A percentile compares a stretch with the other conserved stretches of the same genome.
Evolutionary conservation across 2,888 invertebrate genomes (phyloP).

Genomic region (Odontocerum albicorne): DNA sequence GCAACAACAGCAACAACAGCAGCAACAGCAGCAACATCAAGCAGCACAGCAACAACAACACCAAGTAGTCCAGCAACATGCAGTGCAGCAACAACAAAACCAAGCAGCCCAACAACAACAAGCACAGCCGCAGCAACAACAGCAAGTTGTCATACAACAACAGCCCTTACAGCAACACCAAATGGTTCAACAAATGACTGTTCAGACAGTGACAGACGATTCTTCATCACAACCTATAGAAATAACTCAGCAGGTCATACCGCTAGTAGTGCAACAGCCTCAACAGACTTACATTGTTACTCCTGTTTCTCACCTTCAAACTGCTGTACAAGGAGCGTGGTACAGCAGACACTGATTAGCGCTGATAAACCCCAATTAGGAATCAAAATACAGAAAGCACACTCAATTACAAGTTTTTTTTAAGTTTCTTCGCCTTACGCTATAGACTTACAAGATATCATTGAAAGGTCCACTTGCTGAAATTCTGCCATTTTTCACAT

Average conservation of each 20-base stretch:
- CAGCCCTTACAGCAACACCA: slow-evolving; percentile 51
- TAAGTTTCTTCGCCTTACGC: too few species aligned
- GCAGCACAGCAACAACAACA: slow-evolving; percentile 47
- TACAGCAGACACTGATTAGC: slow-evolving; percentile 52
- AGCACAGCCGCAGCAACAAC: slow-evolving; percentile 55
- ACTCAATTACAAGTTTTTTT: too few species aligned
- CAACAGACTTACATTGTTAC: slow-evolving; percentile 67
- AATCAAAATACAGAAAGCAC: too few species aligned
- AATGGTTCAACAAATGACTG: slow-evolving; percentile 51
- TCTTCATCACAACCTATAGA: slow-evolving; percentile 57
- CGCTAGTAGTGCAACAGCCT: slow-evolving; percentile 63
- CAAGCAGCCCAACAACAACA: slow-evolving; percentile 48
- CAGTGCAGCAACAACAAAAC: slow-evolving; percentile 44
- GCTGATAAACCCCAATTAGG: too few species aligned
- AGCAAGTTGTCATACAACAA: slow-evolving; percentile 45
- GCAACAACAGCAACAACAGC: slow-evolving; percentile 43
- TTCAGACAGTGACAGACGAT: slow-evolving; percentile 55
- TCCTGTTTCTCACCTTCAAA: slow-evolving; percentile 66
- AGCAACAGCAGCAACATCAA: slow-evolving; percentile 53
- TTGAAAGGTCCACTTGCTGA: too few species aligned
- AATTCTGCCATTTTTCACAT: too few species aligned
- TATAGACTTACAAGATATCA: too few species aligned
- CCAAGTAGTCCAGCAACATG: slow-evolving; percentile 48
- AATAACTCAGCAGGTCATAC: slow-evolving; percentile 66
- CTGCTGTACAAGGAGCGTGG: slow-evolving; percentile 63